Evolutionary conservation across 2,797 vertebrate species (phyloP).

Genomic region (Dendrocincla fuliginosa): DNA sequence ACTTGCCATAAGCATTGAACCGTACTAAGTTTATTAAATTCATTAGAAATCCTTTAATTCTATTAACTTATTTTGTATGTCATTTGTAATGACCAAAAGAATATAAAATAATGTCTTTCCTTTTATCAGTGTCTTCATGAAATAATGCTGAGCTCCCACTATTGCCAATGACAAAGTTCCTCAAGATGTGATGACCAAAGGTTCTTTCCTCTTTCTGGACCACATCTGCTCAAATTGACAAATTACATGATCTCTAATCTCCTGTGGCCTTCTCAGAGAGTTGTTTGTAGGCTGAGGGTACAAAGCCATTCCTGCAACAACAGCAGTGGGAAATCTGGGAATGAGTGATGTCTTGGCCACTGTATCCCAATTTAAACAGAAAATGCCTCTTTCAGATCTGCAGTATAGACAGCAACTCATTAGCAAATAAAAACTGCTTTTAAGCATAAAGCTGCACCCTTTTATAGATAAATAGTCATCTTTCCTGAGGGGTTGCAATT

Average conservation of each 20-base stretch:
- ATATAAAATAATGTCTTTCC: background rate
- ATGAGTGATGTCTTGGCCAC: background rate
- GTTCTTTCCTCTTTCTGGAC: background rate
- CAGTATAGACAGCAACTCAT: background rate
- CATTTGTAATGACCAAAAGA: background rate
- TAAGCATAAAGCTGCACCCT: background rate
- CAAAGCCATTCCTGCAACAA: background rate
- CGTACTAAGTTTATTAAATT: background rate
- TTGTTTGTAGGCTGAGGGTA: background rate
- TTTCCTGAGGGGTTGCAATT: background rate
- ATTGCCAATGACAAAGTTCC: background rate
- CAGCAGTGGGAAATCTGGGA: background rate
- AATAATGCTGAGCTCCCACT: background rate
- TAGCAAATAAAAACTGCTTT: background rate
- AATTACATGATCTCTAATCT: background rate
- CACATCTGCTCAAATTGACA: background rate
- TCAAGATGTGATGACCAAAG: background rate
- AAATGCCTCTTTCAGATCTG: background rate
- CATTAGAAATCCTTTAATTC: background rate
- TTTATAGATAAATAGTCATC: background rate
- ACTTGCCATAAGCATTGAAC: background rate
- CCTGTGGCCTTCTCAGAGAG: conserved; percentile 33
- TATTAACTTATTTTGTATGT: background rate
- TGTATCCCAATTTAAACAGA: background rate
- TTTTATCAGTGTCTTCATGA: background rate